Base-by-base conservation (phyloP, 2,113 vertebrate species). In the Galbula dea region DNA sequence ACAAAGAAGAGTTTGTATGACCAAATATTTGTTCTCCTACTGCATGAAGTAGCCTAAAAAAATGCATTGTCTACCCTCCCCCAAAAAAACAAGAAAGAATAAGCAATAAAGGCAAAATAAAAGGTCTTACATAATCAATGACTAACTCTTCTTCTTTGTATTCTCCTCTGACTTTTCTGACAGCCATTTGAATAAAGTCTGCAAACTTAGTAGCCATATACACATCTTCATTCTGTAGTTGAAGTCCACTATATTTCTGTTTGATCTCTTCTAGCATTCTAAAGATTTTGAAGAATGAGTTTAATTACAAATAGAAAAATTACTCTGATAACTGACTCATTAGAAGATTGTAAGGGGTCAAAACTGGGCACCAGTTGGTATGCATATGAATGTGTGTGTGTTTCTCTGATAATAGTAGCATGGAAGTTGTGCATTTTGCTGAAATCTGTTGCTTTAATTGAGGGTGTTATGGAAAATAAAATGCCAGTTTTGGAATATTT, bases 231-330 rank as follows among this genome's bases (percentile, higher is more conserved):
- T 97, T 98, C 93, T 98, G 98, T 29, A 98, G 94, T 20, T 98
- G 97, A 79, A 98, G 94, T 29, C 96, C 97, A 10, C 86, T 88
- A 23, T 97, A 97, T 81, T 97, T 98, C 96, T 98, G 98, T 65
- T 97, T 98, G 94, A 98, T 97, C 89, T 98, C 98, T 94, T 98
- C 98, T 41, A 98, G 89, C 96, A 98, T 96, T 96, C 98, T 98
- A 62, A 61, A 91, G 22, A 62, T 75, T 73, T 89, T 63, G 65
- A 71, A 81, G 54, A 30, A 79, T 9, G 80, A 75, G n/a, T 27
- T 88, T 36, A 58, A 67, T 75, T 74, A 34, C 6, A 88, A 78
- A 57, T 3, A 1, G 71, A 95, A 86, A 3, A 76, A 46, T 54
- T 7, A 15, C 49, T 58, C 16, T 66, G 55, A 41, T 36, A 71